phyloP scores from a whole-genome alignment of 2,888 invertebrate species.

The Diadromus collaris region DNA sequence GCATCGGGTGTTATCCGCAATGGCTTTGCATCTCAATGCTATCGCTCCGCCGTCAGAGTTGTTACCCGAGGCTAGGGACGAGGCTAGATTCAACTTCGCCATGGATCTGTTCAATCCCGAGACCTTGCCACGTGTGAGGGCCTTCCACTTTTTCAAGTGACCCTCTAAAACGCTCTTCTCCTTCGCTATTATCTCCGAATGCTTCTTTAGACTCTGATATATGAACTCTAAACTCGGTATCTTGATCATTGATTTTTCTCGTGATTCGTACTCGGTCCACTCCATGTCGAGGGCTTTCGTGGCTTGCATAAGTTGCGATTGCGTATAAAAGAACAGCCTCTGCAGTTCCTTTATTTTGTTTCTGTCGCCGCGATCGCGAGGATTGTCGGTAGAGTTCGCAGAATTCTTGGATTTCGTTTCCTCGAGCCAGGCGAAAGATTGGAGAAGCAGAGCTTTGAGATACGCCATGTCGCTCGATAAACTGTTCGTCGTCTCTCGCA shows the following conservation, averaged over 20 bases:
- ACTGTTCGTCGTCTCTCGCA: slow-evolving; percentile 83
- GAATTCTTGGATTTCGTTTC: slow-evolving; percentile 82
- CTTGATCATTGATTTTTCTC: slow-evolving; percentile 80
- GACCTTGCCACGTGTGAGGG: slow-evolving; percentile 64
- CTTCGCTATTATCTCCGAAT: slow-evolving; percentile 85
- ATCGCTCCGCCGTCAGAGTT: slow-evolving; percentile 70
- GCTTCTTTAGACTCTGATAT: slow-evolving; percentile 89
- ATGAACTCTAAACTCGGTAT: slow-evolving; percentile 89
- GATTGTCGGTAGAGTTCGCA: slow-evolving; percentile 71
- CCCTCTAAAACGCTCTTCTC: slow-evolving; percentile 79
- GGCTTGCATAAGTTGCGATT: slow-evolving; percentile 88
- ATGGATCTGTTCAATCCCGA: slow-evolving; percentile 71
- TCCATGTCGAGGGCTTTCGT: slow-evolving; percentile 88
- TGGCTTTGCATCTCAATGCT: slow-evolving; percentile 73
- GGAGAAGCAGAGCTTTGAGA: slow-evolving; percentile 82
- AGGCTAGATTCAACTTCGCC: slow-evolving; percentile 70
- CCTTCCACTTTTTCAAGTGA: slow-evolving; percentile 70
- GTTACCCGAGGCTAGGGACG: slow-evolving; percentile 59
- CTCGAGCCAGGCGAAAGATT: slow-evolving; percentile 83
- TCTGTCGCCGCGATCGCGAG: slow-evolving; percentile 83
- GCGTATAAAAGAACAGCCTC: slow-evolving; percentile 86
- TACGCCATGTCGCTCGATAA: slow-evolving; percentile 84
- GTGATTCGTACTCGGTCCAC: slow-evolving; percentile 83
- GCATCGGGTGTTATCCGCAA: slow-evolving; percentile 71
- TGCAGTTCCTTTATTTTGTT: slow-evolving; percentile 87